phyloP scores from a whole-genome alignment of 2,888 invertebrate genomes.

The Linhomoeus sp. region DNA sequence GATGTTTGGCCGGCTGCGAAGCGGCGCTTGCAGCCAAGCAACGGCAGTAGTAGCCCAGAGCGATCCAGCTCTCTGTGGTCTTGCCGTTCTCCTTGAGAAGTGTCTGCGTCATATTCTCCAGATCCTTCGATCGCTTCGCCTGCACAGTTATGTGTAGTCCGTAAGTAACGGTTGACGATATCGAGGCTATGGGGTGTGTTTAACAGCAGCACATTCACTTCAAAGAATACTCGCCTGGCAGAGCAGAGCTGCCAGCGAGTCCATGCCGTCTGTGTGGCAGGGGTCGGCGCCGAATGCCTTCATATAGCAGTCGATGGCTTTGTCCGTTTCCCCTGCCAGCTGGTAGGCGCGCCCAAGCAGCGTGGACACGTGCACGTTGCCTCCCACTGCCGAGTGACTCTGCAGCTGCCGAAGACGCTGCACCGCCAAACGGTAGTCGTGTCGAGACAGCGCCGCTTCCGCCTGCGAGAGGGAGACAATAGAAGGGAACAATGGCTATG shows the following conservation, averaged over 20 bases:
- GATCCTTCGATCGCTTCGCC: conserved; percentile 13
- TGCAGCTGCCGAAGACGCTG: conserved; percentile 1
- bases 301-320: conserved; percentile 1
- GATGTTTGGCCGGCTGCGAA: no score
- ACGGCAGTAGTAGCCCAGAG: conserved; percentile 22
- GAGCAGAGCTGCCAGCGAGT: conserved; percentile 25
- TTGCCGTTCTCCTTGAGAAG: conserved; percentile 24
- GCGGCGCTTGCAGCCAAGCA: no score
- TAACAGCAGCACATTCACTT: no score
- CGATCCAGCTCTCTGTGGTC: conserved; percentile 29
- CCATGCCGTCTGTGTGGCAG: conserved; percentile 25
- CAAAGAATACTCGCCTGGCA: conserved; percentile 15
- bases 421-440: conserved; percentile 1
- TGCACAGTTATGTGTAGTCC: background rate
- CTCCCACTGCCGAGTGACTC: background rate
- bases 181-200: no score
- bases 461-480: no score
- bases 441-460: background rate
- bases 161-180: background rate
- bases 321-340: conserved; percentile 2
- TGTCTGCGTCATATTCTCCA: conserved; percentile 26
- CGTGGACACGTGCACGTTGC: background rate
- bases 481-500: no score
- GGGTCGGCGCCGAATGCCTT: conserved; percentile 27
- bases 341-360: conserved; percentile 4